Percentiles rank a stretch among this genome's conserved stretches.
phyloP scores from a whole-genome alignment of 2,797 vertebrate species.

The Phalanger gymnotis region DNA sequence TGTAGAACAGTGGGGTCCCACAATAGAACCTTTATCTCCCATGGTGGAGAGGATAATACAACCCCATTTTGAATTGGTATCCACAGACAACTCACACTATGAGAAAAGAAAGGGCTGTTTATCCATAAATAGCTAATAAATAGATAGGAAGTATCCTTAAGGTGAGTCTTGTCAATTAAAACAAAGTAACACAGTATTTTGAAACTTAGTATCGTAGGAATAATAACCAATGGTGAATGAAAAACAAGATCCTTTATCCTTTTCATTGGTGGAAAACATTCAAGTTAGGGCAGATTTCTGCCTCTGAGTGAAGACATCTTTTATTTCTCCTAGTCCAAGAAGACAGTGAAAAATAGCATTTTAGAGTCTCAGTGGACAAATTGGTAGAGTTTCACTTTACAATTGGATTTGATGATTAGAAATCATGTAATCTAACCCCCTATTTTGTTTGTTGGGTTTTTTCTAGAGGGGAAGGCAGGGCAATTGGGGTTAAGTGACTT shows the following conservation, averaged over 20 bases:
- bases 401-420: not conserved
- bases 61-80: not conserved
- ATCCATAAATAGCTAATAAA: not conserved
- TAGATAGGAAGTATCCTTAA: not conserved
- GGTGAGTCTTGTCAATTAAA: not conserved
- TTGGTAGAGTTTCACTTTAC: not conserved
- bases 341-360: not conserved
- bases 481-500: too few relatives aligned
- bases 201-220: not conserved
- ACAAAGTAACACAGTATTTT: not conserved
- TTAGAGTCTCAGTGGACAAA: not conserved
- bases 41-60: not conserved
- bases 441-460: too few relatives aligned
- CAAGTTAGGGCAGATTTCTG: not conserved
- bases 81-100: not conserved
- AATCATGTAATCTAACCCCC: not conserved
- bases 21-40: not conserved
- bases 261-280: not conserved
- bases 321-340: not conserved
- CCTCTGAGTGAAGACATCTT: not conserved
- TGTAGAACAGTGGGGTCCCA: not conserved
- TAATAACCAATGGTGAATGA: not conserved
- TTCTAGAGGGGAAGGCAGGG: too few relatives aligned
- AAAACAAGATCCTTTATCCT: not conserved
- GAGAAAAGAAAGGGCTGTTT: not conserved